Evolutionary conservation across 2,888 invertebrate genomes (phyloP), one percentile per base, ranked within the genome.

Genomic region (Frankliniella intonsa): DNA sequence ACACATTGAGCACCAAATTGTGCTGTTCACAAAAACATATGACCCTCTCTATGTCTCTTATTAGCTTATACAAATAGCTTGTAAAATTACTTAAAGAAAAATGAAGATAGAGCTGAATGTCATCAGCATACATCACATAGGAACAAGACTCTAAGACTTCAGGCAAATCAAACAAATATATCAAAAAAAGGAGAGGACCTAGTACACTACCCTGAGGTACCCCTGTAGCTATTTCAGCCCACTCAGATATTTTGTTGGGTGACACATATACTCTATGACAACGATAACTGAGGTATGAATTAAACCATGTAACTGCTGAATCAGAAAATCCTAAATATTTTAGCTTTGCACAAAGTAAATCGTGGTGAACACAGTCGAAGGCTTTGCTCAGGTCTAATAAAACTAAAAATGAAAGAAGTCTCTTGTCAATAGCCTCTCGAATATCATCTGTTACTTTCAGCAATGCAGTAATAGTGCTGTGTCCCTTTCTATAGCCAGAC

Each of bases 351-450:
- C 80, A 17, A 1, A 84, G 27, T n/a, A 82, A 80, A 17, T 17
- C 19, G 50, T 84, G 83, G 49, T 83, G 81, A 12, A 85, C 84
- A 7, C 83, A 83, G 80, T 85, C 85, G 82, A 85, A 85, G 14
- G 85, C 85, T 82, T 85, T 84, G 12, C 83, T 82, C 69, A 85
- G 84, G 81, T 85, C 85, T 0, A 85, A 85, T 65, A 85, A 85
- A 25, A 85, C 83, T 11, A 84, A 84, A 81, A 85, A 84, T 10
- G 84, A 83, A 81, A 84, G 85, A 17, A 80, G 82, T 10, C 83
- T 82, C 27, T 51, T 62, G 65, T 84, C 84, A 65, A 85, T 82
- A 17, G 50, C 27, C 14, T 51, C 65, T 8, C 69, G 80, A 12
- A 84, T 80, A 27, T 80, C 81, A 50, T 83, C 82, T n/a, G 80